Conservation (phyloP, 2,888 invertebrate species). For the Epirrita christyi region DNA sequence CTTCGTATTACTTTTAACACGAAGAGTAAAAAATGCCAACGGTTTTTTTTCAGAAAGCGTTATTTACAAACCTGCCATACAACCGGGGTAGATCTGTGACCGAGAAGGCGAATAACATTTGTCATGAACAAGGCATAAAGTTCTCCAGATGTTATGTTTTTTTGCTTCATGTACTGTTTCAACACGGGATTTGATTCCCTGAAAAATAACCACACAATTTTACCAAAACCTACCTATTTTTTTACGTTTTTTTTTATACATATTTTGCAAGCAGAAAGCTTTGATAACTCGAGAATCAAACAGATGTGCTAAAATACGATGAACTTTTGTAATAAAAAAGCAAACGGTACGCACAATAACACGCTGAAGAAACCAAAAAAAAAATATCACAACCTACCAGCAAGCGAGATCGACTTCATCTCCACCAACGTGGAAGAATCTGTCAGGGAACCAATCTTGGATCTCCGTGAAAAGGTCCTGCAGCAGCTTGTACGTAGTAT, state of each 20-base stretch:
- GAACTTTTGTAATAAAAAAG: no score
- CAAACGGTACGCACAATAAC: no score
- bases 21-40: not conserved
- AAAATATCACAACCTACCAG: conserved; percentile 88
- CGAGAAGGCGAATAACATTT: conserved; percentile 59
- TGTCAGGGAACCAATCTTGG: conserved; percentile 89
- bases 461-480: conserved; percentile 88
- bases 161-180: conserved; percentile 55
- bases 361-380: no score
- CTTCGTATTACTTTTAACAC: no score
- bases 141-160: conserved; percentile 51
- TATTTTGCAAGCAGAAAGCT: no score
- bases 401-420: conserved; percentile 95
- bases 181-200: conserved; percentile 68
- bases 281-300: no score
- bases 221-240: no score
- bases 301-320: no score
- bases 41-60: not conserved
- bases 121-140: conserved; percentile 68
- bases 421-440: conserved; percentile 95
- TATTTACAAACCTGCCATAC: conserved; percentile 69
- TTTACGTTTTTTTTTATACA: no score
- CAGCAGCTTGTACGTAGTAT: conserved; percentile 88
- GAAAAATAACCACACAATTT: no score
- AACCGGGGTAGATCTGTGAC: conserved; percentile 52